Percentiles rank a stretch among this genome's conserved stretches.
Evolutionary conservation across 2,888 invertebrate genomes (phyloP).

Genomic region (Oxycera nigricornis): DNA sequence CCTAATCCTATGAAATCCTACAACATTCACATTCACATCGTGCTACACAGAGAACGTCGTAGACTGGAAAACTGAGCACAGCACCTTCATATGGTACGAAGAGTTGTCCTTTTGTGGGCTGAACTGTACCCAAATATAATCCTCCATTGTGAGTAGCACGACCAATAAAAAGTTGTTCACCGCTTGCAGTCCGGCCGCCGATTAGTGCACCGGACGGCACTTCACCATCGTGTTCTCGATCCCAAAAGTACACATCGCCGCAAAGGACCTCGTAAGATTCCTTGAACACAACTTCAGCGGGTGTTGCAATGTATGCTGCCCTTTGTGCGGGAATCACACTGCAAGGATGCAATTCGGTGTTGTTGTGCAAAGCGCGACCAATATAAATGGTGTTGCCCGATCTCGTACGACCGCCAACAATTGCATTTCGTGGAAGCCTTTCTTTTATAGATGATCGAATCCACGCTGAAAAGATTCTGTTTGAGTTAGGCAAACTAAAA

Average conservation of each 20-base stretch:
- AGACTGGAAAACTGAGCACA: constrained; percentile 69
- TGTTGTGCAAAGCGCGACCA: constrained; percentile 66
- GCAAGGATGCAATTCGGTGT: constrained; percentile 64
- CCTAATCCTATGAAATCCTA: not conserved
- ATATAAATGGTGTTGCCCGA: constrained; percentile 68
- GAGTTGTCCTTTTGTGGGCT: constrained; percentile 69
- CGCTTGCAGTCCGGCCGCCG: constrained; percentile 61
- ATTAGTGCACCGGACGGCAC: constrained; percentile 51
- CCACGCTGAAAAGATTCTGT: constrained; percentile 23
- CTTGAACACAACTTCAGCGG: constrained; percentile 68
- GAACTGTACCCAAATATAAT: constrained; percentile 62
- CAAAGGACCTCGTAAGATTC: constrained; percentile 61
- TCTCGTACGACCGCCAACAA: constrained; percentile 18
- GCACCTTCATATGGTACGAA: constrained; percentile 74
- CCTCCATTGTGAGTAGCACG: constrained; percentile 63
- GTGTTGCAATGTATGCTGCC: constrained; percentile 70
- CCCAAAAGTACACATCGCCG: constrained; percentile 55
- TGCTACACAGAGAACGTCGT: constrained; percentile 70
- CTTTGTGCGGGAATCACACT: constrained; percentile 68
- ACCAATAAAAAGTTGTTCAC: constrained; percentile 65
- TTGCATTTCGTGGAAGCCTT: constrained; percentile 30
- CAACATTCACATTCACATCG: not conserved
- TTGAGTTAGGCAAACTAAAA: not conserved
- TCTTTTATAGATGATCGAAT: constrained; percentile 10
- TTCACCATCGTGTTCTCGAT: constrained; percentile 49